Conservation (phyloP, 1,140 invertebrate genomes). For the Drosophila pallidifrons region DNA sequence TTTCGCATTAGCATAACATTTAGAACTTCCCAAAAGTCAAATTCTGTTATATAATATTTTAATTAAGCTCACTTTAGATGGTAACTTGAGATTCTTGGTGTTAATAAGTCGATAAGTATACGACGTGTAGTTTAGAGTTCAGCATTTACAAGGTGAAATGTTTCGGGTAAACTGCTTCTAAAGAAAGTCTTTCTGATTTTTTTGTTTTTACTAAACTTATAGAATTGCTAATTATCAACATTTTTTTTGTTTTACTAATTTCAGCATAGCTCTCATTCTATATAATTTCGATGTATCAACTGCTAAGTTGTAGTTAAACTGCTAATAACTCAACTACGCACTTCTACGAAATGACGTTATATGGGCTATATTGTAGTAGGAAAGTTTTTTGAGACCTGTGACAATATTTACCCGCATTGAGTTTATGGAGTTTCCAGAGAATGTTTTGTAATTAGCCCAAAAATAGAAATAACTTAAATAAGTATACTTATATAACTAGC, state of each 20-base stretch:
- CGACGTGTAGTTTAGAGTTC: too few species aligned
- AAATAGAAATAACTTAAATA: not conserved
- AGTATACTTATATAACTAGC: not conserved
- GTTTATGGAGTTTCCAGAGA: not conserved
- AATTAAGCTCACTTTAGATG: not conserved
- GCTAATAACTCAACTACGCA: not conserved
- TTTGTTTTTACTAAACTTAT: too few species aligned
- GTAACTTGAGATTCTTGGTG: not conserved
- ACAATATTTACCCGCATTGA: constrained; percentile 49
- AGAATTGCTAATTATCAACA: too few species aligned
- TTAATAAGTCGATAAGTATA: too few species aligned
- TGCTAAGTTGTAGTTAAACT: constrained; percentile 19
- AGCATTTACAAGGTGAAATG: too few species aligned
- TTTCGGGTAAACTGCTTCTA: too few species aligned
- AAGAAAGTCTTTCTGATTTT: too few species aligned
- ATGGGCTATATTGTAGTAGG: constrained; percentile 16
- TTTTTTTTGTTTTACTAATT: too few species aligned
- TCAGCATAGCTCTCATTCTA: not conserved
- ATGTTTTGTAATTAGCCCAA: constrained; percentile 23
- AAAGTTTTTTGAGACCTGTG: constrained; percentile 19
- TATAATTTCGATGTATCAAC: not conserved
- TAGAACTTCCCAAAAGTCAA: not conserved
- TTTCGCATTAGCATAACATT: not conserved
- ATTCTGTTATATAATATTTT: not conserved
- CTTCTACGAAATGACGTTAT: constrained; percentile 13